phyloP scores from a whole-genome alignment of 2,113 vertebrate genomes.

The Passerina amoena region DNA sequence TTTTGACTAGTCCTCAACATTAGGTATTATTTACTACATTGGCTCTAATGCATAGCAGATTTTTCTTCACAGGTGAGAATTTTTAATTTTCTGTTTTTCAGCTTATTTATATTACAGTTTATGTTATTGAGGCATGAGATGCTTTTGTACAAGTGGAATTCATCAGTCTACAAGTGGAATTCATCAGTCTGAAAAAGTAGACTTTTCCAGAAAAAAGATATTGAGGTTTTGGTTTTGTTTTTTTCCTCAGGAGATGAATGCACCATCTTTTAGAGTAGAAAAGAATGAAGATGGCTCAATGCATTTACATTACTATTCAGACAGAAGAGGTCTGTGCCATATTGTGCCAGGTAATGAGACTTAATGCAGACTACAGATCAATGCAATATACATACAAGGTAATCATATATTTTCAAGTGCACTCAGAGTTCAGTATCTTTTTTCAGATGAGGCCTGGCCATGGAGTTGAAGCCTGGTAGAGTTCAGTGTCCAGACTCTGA shows the following conservation, averaged over 20 bases:
- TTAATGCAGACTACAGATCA: neutral
- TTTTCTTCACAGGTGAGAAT: neutral
- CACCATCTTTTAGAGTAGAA: conserved; percentile 79
- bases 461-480: neutral
- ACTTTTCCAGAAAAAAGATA: neutral
- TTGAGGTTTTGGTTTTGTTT: neutral
- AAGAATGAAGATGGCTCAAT: conserved; percentile 76
- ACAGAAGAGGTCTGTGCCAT: conserved; percentile 77
- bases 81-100: neutral
- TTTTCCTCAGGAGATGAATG: conserved; percentile 76
- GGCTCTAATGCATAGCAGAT: neutral
- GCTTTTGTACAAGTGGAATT: neutral
- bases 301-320: conserved; percentile 79
- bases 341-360: conserved; percentile 73
- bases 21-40: neutral
- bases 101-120: neutral
- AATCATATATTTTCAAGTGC: neutral
- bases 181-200: neutral
- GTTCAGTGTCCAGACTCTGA: neutral
- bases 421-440: neutral
- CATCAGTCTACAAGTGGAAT: neutral
- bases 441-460: neutral
- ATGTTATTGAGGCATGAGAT: neutral
- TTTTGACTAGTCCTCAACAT: neutral
- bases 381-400: neutral